phyloP scores from a whole-genome alignment of 2,113 vertebrate genomes.

The Montifringilla adamsi region DNA sequence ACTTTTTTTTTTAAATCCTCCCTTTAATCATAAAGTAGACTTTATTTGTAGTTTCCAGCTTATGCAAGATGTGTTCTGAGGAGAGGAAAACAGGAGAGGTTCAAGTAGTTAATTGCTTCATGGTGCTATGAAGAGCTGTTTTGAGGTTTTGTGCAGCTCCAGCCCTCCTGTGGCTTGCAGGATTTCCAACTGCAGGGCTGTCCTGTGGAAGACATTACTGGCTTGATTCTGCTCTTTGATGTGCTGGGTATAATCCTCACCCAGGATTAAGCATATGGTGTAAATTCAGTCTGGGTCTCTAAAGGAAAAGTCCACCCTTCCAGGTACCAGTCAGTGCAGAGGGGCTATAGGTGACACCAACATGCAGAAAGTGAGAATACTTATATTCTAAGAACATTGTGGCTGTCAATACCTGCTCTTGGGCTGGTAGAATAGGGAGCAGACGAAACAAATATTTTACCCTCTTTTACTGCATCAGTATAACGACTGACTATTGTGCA shows the following conservation, averaged over 20 bases:
- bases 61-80: background rate
- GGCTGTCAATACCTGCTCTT: background rate
- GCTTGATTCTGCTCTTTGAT: background rate
- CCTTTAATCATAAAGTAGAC: background rate
- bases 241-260: background rate
- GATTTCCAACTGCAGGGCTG: background rate
- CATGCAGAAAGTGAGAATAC: background rate
- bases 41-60: background rate
- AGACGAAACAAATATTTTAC: background rate
- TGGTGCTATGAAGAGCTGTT: background rate
- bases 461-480: background rate
- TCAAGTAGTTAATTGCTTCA: background rate
- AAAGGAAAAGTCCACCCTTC: background rate
- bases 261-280: background rate
- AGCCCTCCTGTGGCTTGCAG: background rate
- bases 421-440: background rate
- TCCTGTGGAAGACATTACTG: background rate
- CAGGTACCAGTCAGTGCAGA: background rate
- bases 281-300: background rate
- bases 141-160: background rate
- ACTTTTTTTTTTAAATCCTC: background rate
- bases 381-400: background rate
- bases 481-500: background rate
- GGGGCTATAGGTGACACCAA: background rate
- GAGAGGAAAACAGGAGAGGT: background rate